phyloP scores from a whole-genome alignment of 2,113 vertebrate genomes.

The Glareola pratincola region DNA sequence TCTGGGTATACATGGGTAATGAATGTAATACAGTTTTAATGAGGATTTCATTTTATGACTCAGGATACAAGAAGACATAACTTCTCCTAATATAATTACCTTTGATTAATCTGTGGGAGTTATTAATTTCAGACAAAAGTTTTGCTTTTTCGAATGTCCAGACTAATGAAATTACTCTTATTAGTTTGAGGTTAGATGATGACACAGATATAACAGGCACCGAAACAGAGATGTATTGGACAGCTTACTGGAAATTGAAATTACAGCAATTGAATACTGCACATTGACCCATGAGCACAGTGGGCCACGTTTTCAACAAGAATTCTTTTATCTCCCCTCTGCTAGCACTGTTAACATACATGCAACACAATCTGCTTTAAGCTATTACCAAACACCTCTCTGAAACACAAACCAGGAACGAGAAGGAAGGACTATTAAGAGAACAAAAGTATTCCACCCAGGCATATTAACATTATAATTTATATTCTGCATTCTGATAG shows the following conservation, averaged over 20 bases:
- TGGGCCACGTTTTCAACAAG: background rate
- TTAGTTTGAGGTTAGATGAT: conserved; percentile 54
- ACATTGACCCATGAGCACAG: background rate
- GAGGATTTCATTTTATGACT: conserved; percentile 68
- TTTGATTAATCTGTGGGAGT: conserved; percentile 73
- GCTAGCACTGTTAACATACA: background rate
- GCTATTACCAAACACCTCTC: background rate
- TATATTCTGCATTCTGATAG: background rate
- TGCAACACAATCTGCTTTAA: background rate
- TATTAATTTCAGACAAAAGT: conserved; percentile 70
- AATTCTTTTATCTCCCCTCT: background rate
- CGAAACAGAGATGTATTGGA: conserved; percentile 31
- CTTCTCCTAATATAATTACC: conserved; percentile 67
- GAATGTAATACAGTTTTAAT: conserved; percentile 72
- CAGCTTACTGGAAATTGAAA: conserved; percentile 44
- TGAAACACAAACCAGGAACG: background rate
- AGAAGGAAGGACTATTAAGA: background rate
- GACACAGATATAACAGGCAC: conserved; percentile 33
- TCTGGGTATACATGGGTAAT: conserved; percentile 60
- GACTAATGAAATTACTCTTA: conserved; percentile 62
- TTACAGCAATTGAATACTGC: conserved; percentile 2
- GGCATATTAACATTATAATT: background rate
- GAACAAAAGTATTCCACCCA: background rate
- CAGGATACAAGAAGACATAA: conserved; percentile 66
- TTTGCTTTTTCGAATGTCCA: conserved; percentile 49